Evolutionary conservation across 2,888 invertebrate genomes (phyloP).

Genomic region (Odontocerum albicorne): DNA sequence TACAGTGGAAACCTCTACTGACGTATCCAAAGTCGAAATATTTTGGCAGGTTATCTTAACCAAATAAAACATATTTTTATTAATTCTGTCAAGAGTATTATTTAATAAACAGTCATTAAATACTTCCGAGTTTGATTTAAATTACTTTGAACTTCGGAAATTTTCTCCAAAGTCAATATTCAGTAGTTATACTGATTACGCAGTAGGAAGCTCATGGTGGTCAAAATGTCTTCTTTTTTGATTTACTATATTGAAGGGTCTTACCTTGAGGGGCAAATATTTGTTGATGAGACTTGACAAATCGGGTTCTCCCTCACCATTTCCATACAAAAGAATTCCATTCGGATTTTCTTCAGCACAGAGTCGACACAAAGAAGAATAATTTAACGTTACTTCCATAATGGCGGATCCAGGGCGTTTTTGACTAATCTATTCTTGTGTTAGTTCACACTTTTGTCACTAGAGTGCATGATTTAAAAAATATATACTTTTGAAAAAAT

Average conservation of each 20-base stretch:
- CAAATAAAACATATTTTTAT: no score
- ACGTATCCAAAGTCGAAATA: constrained; percentile 71
- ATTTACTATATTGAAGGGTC: constrained; percentile 37
- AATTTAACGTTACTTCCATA: constrained; percentile 53
- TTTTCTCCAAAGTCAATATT: constrained; percentile 7
- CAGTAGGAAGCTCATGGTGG: constrained; percentile 35
- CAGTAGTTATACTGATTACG: constrained; percentile 35
- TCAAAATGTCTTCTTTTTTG: constrained; percentile 43
- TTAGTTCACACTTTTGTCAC: constrained; percentile 4
- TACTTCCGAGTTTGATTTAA: not conserved
- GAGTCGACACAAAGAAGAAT: constrained; percentile 73
- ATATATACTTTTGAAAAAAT: no score
- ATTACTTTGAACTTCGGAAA: not conserved
- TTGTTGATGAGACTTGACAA: constrained; percentile 68
- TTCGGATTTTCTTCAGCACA: constrained; percentile 74
- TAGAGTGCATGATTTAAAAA: constrained; percentile 5
- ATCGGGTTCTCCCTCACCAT: constrained; percentile 60
- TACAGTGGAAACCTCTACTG: constrained; percentile 88
- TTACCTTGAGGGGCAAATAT: constrained; percentile 75
- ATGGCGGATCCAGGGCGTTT: constrained; percentile 15
- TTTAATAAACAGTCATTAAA: not conserved
- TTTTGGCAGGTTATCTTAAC: constrained; percentile 73
- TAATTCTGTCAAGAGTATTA: not conserved
- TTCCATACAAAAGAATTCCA: constrained; percentile 65
- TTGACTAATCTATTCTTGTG: constrained; percentile 6